These are phyloP conservation scores for Conus ventricosus DNA, from an alignment of 1,140 invertebrate genomes.

Conservation along the genomic window DNA sequence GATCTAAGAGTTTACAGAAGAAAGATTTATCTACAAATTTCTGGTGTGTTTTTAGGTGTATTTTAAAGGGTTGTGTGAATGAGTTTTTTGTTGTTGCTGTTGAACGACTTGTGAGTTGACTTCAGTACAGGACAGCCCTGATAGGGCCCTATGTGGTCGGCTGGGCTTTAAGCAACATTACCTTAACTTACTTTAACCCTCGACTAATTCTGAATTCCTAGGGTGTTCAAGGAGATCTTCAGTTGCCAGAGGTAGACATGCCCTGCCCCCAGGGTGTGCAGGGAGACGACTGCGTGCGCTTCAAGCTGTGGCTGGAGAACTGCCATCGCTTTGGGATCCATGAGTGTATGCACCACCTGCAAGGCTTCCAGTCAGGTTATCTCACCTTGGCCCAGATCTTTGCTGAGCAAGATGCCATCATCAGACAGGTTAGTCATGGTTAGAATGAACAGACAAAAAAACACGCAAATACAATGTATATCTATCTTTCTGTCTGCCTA, in stretches of 20 bases:
- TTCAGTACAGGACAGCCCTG: too few species aligned
- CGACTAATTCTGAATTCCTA: not conserved
- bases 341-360: constrained; percentile 57
- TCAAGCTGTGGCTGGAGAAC: constrained; percentile 66
- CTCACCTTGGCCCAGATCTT: constrained; percentile 64
- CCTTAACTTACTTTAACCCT: not conserved
- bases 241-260: constrained; percentile 26
- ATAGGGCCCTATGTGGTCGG: too few species aligned
- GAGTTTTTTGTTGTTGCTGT: too few species aligned
- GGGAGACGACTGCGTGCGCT: constrained; percentile 61
- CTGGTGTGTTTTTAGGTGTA: too few species aligned
- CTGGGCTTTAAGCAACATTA: too few species aligned
- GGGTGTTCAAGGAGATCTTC: constrained; percentile 33
- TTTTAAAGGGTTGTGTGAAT: too few species aligned
- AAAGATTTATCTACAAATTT: too few species aligned
- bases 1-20: too few species aligned
- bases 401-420: constrained; percentile 52
- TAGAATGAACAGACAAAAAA: not conserved
- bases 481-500: too few species aligned
- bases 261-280: constrained; percentile 66
- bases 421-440: not conserved
- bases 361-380: constrained; percentile 53
- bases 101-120: too few species aligned
- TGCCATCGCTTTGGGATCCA: constrained; percentile 56
- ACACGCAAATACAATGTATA: too few species aligned